Evolutionary conservation across 2,888 invertebrate genomes (phyloP).

Genomic region (Bombylius major): DNA sequence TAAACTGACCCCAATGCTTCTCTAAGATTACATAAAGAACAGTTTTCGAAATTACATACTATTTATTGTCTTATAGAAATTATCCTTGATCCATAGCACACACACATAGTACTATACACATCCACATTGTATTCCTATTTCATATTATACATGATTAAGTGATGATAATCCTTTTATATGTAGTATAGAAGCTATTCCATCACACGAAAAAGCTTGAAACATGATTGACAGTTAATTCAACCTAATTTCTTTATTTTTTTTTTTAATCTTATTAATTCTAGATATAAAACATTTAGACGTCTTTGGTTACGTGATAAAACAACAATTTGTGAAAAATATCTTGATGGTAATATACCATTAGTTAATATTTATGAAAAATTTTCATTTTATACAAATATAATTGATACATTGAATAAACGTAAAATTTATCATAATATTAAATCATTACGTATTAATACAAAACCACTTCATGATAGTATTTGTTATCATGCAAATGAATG

Average conservation of each 20-base stretch:
- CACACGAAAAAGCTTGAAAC: too few relatives aligned
- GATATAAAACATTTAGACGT: slow-evolving; percentile 61
- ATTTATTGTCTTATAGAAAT: too few relatives aligned
- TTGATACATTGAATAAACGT: slow-evolving; percentile 49
- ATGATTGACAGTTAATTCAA: too few relatives aligned
- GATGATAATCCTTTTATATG: too few relatives aligned
- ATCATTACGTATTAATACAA: slow-evolving; percentile 58
- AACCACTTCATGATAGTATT: slow-evolving; percentile 55
- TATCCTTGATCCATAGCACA: too few relatives aligned
- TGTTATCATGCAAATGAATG: slow-evolving; percentile 66
- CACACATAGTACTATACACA: too few relatives aligned
- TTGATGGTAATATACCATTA: slow-evolving; percentile 49
- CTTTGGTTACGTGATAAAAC: slow-evolving; percentile 67
- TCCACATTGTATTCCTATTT: too few relatives aligned
- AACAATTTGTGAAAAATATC: slow-evolving; percentile 63
- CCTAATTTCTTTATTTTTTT: not conserved
- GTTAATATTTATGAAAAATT: slow-evolving; percentile 68
- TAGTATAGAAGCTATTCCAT: too few relatives aligned
- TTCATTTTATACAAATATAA: slow-evolving; percentile 65
- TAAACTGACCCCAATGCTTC: too few relatives aligned
- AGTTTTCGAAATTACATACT: too few relatives aligned
- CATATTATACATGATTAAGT: too few relatives aligned
- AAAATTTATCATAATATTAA: slow-evolving; percentile 49
- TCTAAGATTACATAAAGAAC: too few relatives aligned
- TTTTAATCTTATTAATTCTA: slow-evolving; percentile 20